phyloP scores from a whole-genome alignment of 2,888 invertebrate genomes.

The Hypolimnas misippus region DNA sequence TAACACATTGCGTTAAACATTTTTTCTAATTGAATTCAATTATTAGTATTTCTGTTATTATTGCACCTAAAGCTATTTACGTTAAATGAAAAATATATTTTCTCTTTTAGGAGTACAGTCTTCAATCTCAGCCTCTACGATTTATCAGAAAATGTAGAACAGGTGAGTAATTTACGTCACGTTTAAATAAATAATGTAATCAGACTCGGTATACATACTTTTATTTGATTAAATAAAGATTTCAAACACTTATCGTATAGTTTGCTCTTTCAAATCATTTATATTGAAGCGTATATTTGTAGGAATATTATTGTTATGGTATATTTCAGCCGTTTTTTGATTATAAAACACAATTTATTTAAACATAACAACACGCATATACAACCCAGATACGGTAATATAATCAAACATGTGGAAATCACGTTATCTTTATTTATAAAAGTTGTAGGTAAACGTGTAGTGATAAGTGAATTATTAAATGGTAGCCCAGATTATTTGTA shows the following conservation, averaged over 20 bases:
- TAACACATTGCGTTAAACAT: constrained; percentile 14
- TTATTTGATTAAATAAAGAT: too few relatives aligned
- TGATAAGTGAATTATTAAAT: constrained; percentile 47
- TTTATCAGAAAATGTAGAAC: constrained; percentile 89
- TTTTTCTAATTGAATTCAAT: neutral
- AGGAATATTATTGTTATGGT: neutral
- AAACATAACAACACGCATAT: too few relatives aligned
- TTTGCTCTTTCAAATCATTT: too few relatives aligned
- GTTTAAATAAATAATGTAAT: neutral
- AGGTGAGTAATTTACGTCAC: constrained; percentile 75
- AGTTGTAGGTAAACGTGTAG: constrained; percentile 20
- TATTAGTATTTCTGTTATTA: neutral
- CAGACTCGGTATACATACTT: neutral
- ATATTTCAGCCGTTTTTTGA: too few relatives aligned
- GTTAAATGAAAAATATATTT: constrained; percentile 38
- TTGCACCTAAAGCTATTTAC: neutral
- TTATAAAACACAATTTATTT: too few relatives aligned
- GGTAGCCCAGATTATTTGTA: constrained; percentile 36
- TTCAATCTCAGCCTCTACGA: constrained; percentile 95
- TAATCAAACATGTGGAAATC: neutral
- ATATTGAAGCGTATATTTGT: too few relatives aligned
- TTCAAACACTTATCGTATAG: too few relatives aligned
- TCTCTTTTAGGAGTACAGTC: constrained; percentile 90
- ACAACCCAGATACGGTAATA: neutral
- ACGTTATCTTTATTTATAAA: constrained; percentile 1